phyloP scores from a whole-genome alignment of 1,140 invertebrate species.

The Adelges cooleyi region DNA sequence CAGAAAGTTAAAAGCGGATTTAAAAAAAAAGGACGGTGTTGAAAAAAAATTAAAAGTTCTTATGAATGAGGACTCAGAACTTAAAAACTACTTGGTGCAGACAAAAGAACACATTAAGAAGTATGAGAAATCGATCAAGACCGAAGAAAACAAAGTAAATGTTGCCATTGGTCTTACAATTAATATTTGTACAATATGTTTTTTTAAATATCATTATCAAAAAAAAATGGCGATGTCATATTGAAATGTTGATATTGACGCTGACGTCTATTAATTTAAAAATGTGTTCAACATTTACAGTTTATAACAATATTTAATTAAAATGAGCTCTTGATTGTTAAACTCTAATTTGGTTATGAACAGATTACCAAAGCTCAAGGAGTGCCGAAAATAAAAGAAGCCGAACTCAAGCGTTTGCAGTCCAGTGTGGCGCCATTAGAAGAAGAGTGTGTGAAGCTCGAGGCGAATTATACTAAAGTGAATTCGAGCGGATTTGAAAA shows the following conservation, averaged over 20 bases:
- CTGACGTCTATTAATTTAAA: too few relatives aligned
- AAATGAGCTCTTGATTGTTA: too few relatives aligned
- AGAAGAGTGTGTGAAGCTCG: not conserved
- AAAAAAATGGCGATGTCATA: too few relatives aligned
- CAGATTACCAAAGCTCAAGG: conserved; percentile 6
- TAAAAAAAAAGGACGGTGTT: not conserved
- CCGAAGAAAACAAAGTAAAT: conserved; percentile 21
- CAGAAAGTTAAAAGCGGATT: not conserved
- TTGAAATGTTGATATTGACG: too few relatives aligned
- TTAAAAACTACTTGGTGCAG: conserved; percentile 42
- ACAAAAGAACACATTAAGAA: conserved; percentile 42
- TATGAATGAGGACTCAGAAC: not conserved
- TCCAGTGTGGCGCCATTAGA: not conserved
- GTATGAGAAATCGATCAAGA: conserved; percentile 40
- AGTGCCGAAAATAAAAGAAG: conserved; percentile 12
- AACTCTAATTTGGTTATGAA: too few relatives aligned
- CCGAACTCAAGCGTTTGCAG: not conserved
- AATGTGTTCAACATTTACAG: too few relatives aligned
- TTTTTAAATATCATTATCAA: too few relatives aligned
- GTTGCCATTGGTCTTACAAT: too few relatives aligned
- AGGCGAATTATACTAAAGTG: conserved; percentile 17
- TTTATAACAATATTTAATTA: too few relatives aligned
- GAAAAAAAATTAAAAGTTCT: conserved; percentile 34
- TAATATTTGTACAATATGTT: too few relatives aligned
- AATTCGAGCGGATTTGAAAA: conserved; percentile 25